Base-by-base conservation (phyloP, 2,113 vertebrate species). In the Microtus ochrogaster region DNA sequence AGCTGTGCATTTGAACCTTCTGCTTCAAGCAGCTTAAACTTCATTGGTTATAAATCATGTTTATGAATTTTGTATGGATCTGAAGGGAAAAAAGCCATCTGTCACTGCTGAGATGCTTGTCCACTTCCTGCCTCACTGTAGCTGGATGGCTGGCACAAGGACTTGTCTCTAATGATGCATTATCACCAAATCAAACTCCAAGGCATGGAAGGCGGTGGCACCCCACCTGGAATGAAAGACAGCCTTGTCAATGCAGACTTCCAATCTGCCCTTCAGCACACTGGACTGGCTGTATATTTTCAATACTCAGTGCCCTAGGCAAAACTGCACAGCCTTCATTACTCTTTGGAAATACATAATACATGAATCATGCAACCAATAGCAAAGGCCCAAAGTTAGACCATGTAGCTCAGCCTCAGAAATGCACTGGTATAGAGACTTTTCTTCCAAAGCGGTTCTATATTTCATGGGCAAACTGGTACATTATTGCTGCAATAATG, bases 401-500 rank as follows among this genome's bases (percentile, higher is more conserved):
- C 39, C 0, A 28, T 47, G 55, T 21, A 63, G 84, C 74, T 84
- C 65, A 13, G 74, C 72, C 95, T 76, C 93, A 30, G 55, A 92
- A 93, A 89, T n/a, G 78, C 0, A 19, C 63, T 39, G 7, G 21
- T 92, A 7, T 70, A 79, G 10, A 93, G 55, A 96, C 78, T 13
- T 65, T 72, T 79, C 76, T 94, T 91, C 91, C 81, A 47, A 58
- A 90, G 84, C 3, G 13, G 41, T n/a, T 94, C 70, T 85, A 44
- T 89, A 85, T 89, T 85, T 92, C 52, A 88, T 65, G 72, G 82
- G 93, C 93, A 91, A 94, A 85, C 65, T n/a, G 28, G 77, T 30
- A 28, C 70, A 39, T 94, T 77, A 91, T 85, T 95, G 88, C 61
- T 47, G 77, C 39, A 77, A 95, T 90, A 74, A 90, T 41, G 93